Conservation (phyloP, 2,797 vertebrate genomes). For the Aldrovandia affinis region DNA sequence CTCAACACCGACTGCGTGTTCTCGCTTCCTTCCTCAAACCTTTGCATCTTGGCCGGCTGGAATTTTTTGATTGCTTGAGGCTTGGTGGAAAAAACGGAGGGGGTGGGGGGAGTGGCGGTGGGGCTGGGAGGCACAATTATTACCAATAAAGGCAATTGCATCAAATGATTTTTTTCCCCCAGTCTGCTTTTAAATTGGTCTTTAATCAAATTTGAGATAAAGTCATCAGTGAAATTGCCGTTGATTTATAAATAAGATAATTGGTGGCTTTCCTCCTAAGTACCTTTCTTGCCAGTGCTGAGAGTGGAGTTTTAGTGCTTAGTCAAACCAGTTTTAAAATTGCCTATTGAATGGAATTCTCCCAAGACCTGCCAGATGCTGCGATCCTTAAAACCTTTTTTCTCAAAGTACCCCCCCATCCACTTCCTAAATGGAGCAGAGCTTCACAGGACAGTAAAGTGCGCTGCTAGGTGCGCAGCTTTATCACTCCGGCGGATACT, state of each 20-base stretch:
- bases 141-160: conserved; percentile 80
- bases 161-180: conserved; percentile 73
- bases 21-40: conserved; percentile 28
- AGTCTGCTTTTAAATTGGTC: conserved; percentile 77
- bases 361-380: conserved; percentile 77
- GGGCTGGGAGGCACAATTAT: conserved; percentile 72
- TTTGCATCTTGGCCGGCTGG: conserved; percentile 48
- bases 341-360: conserved; percentile 81
- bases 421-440: not conserved
- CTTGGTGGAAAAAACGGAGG: too few species aligned
- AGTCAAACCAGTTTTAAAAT: conserved; percentile 78
- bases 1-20: conserved; percentile 34
- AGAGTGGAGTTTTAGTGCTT: conserved; percentile 88
- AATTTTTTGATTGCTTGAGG: conserved; percentile 68
- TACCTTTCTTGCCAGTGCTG: conserved; percentile 79
- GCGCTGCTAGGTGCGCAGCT: not conserved
- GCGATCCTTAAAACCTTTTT: conserved; percentile 79
- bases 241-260: conserved; percentile 98
- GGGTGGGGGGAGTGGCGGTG: too few species aligned
- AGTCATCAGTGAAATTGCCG: conserved; percentile 91
- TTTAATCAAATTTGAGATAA: conserved; percentile 91
- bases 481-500: not conserved
- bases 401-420: conserved; percentile 55
- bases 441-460: not conserved
- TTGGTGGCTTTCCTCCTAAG: conserved; percentile 84